phyloP scores from a whole-genome alignment of 1,140 invertebrate species.

The Pseudomyrmex flavicornis region DNA sequence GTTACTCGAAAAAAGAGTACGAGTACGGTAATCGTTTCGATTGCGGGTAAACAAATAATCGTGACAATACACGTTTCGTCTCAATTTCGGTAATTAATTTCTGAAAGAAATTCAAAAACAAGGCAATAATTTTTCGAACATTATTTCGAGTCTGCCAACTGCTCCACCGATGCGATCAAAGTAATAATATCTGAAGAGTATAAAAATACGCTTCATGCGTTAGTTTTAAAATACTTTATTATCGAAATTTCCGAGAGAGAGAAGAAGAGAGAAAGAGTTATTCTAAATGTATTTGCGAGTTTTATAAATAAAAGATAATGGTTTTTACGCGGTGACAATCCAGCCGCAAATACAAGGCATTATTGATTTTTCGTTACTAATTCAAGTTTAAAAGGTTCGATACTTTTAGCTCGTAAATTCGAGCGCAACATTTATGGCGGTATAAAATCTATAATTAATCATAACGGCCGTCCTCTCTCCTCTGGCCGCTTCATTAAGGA shows the following conservation, averaged over 20 bases:
- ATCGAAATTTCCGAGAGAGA: background rate
- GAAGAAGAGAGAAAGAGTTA: background rate
- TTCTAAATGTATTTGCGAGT: background rate
- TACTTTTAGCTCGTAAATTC: background rate
- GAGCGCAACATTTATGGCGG: background rate
- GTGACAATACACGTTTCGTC: background rate
- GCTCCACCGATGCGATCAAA: background rate
- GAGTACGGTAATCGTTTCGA: no score
- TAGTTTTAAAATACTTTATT: background rate
- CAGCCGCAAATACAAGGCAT: background rate
- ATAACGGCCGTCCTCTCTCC: background rate
- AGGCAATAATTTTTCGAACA: background rate
- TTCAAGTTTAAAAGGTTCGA: background rate
- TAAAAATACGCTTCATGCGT: background rate
- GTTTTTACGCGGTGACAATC: background rate
- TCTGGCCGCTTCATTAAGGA: slow-evolving; percentile 29
- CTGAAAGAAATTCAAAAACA: background rate
- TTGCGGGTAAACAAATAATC: background rate
- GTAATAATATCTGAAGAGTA: background rate
- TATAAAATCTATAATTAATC: slow-evolving; percentile 39
- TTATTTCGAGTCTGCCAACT: background rate
- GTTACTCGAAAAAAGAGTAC: background rate
- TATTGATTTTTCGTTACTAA: background rate
- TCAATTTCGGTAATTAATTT: background rate
- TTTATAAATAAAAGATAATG: background rate